Evolutionary conservation across 2,888 invertebrate species (phyloP).

Genomic region (Phalera bucephala): DNA sequence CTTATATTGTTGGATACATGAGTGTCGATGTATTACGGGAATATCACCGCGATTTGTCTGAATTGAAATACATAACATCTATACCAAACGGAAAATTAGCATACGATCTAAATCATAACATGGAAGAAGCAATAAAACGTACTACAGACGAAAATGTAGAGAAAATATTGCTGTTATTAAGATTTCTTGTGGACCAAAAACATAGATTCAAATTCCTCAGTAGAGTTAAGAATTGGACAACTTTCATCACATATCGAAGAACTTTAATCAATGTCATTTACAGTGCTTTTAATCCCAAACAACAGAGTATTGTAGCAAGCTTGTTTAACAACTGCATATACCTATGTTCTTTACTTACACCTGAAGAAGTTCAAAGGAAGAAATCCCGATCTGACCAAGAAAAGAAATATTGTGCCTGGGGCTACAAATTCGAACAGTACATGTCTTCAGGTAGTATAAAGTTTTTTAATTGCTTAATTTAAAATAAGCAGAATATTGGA

Average conservation of each 20-base stretch:
- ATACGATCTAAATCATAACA: slow-evolving; percentile 38
- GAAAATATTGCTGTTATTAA: slow-evolving; percentile 37
- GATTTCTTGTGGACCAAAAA: slow-evolving; percentile 32
- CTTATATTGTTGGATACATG: slow-evolving; percentile 38
- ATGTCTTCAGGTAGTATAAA: slow-evolving; percentile 36
- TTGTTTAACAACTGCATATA: slow-evolving; percentile 41
- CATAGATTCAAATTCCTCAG: slow-evolving; percentile 11
- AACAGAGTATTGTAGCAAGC: slow-evolving; percentile 29
- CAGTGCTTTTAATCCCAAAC: slow-evolving; percentile 24
- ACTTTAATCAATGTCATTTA: slow-evolving; percentile 43
- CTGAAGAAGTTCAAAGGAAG: slow-evolving; percentile 18
- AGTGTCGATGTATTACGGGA: slow-evolving; percentile 39
- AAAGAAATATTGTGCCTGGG: slow-evolving; percentile 31
- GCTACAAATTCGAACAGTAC: slow-evolving; percentile 37
- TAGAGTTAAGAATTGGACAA: slow-evolving; percentile 2
- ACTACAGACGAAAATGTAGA: slow-evolving; percentile 40
- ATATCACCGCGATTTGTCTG: slow-evolving; percentile 36
- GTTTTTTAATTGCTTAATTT: too few relatives aligned
- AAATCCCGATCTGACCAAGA: slow-evolving; percentile 18
- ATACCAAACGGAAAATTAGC: slow-evolving; percentile 22
- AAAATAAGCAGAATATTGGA: too few relatives aligned
- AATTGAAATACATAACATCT: slow-evolving; percentile 36
- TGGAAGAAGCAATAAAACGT: slow-evolving; percentile 36
- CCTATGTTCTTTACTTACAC: slow-evolving; percentile 33
- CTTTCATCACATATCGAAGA: slow-evolving; percentile 40